Conservation (phyloP, 2,113 vertebrate species). For the Carassius gibelio region DNA sequence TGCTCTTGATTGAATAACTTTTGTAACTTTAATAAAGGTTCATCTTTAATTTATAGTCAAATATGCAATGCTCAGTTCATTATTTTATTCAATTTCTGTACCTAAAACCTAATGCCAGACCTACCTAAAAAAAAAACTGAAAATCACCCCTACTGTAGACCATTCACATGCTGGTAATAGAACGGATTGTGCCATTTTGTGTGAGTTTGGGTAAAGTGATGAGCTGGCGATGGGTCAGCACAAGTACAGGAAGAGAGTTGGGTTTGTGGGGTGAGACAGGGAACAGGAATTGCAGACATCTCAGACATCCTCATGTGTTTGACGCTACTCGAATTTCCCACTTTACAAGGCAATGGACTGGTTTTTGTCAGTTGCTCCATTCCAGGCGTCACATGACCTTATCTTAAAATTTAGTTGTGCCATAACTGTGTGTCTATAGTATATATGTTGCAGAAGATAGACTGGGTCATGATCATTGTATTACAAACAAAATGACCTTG, state of each 20-base stretch:
- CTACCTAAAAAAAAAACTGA: too few relatives aligned
- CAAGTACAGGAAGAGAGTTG: constrained; percentile 66
- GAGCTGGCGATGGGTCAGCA: constrained; percentile 63
- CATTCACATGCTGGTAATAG: background rate
- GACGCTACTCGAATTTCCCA: constrained; percentile 3
- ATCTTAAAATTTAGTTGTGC: background rate
- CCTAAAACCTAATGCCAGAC: too few relatives aligned
- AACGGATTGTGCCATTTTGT: background rate
- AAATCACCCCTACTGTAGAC: too few relatives aligned
- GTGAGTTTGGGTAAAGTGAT: constrained; percentile 55
- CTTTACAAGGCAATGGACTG: background rate
- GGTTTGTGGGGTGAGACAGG: constrained; percentile 51
- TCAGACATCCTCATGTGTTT: constrained; percentile 7
- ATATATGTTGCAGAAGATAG: background rate
- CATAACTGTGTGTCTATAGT: background rate
- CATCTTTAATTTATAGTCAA: too few relatives aligned
- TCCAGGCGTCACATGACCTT: constrained; percentile 15
- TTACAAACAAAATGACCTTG: too few relatives aligned
- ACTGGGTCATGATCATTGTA: too few relatives aligned
- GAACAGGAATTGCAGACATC: constrained; percentile 46
- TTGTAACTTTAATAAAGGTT: too few relatives aligned
- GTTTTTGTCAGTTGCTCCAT: background rate
- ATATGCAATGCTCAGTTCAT: too few relatives aligned
- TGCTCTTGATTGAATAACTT: too few relatives aligned
- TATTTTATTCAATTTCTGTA: too few relatives aligned